Percentiles rank a stretch among this genome's conserved stretches.
Conservation (phyloP, 2,888 invertebrate genomes). For the Sclerodermus sp. region DNA sequence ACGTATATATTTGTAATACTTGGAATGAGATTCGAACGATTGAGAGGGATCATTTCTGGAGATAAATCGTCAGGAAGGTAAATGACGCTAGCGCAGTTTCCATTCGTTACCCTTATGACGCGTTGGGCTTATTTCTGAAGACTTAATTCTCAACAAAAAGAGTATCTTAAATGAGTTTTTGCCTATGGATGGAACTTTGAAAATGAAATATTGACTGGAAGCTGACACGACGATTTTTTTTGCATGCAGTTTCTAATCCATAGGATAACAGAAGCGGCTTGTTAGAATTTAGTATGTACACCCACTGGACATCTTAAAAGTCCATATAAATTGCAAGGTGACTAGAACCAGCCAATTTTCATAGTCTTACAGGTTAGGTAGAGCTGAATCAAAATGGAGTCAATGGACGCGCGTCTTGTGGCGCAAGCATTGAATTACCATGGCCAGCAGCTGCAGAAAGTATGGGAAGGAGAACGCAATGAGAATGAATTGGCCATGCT, state of each 20-base stretch:
- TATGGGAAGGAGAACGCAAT: slow-evolving; percentile 84
- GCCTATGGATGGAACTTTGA: no score
- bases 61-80: no score
- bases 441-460: slow-evolving; percentile 84
- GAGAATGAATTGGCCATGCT: slow-evolving; percentile 72
- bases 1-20: no score
- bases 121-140: no score
- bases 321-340: not conserved
- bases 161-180: no score
- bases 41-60: no score
- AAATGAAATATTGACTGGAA: no score
- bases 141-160: no score
- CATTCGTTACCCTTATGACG: no score
- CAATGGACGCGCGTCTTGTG: slow-evolving; percentile 64
- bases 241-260: not conserved
- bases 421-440: slow-evolving; percentile 79
- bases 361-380: slow-evolving; percentile 46
- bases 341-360: slow-evolving; percentile 28
- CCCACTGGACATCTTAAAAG: not conserved
- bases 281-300: not conserved
- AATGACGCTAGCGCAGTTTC: no score
- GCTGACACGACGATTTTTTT: not conserved
- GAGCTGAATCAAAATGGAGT: slow-evolving; percentile 54
- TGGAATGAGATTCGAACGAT: no score
- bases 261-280: not conserved